Conservation (phyloP, 2,888 invertebrate genomes). For the Melinaea menophilus region DNA sequence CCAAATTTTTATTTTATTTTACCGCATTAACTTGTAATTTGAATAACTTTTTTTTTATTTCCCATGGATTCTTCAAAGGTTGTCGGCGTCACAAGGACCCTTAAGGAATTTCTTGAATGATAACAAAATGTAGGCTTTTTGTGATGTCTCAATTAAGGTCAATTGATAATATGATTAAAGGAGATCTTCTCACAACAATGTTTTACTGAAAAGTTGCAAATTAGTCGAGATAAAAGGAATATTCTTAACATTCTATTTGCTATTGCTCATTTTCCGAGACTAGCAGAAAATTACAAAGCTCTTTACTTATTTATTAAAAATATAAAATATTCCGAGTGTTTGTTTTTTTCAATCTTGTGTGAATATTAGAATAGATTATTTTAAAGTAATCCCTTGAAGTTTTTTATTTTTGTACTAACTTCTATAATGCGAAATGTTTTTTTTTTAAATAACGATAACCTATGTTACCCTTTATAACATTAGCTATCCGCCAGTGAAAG, state of each 20-base stretch:
- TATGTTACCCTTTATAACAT: no score
- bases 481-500: no score
- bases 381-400: no score
- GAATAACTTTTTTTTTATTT: not conserved
- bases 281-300: not conserved
- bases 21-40: not conserved
- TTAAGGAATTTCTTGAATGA: not conserved
- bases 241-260: not conserved
- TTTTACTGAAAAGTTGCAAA: not conserved
- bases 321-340: no score
- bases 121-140: conserved; percentile 2
- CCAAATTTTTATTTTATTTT: not conserved
- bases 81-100: not conserved
- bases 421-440: no score
- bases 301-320: not conserved
- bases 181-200: not conserved
- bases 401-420: no score
- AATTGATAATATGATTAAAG: conserved; percentile 7
- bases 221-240: conserved; percentile 5
- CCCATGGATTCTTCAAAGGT: not conserved
- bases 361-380: no score
- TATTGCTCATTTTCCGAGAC: not conserved
- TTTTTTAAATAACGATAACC: no score
- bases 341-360: no score
- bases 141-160: conserved; percentile 1